These are phyloP conservation scores for Tapera naevia DNA, from an alignment of 2,797 vertebrate species.

Conservation along the genomic window DNA sequence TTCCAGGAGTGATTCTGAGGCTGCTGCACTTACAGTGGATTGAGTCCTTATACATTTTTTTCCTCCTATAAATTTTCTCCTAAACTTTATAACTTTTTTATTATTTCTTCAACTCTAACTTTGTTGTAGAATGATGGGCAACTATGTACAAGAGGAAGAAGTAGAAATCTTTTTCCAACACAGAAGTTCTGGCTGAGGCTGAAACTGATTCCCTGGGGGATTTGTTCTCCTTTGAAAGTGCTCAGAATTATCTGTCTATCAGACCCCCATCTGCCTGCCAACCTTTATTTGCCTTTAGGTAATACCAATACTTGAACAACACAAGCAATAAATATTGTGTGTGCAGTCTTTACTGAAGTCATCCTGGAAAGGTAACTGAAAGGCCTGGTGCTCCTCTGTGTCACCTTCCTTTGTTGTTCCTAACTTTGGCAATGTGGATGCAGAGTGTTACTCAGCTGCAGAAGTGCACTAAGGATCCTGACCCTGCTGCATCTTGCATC, in stretches of 20 bases:
- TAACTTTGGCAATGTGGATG: neutral
- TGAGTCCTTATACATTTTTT: neutral
- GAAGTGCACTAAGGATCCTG: neutral
- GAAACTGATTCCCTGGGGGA: neutral
- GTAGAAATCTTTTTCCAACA: neutral
- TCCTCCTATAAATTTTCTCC: neutral
- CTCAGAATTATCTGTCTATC: neutral
- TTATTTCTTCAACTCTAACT: neutral
- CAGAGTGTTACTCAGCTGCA: neutral
- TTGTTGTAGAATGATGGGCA: neutral
- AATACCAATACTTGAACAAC: neutral
- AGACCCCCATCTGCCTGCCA: neutral
- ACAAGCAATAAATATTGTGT: neutral
- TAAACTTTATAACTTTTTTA: neutral
- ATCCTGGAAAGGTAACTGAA: neutral
- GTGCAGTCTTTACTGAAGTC: neutral
- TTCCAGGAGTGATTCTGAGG: neutral
- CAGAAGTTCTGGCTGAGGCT: neutral
- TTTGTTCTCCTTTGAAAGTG: neutral
- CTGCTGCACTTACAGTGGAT: neutral
- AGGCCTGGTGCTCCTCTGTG: neutral
- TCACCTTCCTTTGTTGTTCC: neutral
- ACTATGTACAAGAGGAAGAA: neutral
- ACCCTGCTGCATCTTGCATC: neutral
- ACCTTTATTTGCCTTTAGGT: neutral